phyloP scores from a whole-genome alignment of 64 coral and sea anemone genomes.

The Orbicella faveolata region DNA sequence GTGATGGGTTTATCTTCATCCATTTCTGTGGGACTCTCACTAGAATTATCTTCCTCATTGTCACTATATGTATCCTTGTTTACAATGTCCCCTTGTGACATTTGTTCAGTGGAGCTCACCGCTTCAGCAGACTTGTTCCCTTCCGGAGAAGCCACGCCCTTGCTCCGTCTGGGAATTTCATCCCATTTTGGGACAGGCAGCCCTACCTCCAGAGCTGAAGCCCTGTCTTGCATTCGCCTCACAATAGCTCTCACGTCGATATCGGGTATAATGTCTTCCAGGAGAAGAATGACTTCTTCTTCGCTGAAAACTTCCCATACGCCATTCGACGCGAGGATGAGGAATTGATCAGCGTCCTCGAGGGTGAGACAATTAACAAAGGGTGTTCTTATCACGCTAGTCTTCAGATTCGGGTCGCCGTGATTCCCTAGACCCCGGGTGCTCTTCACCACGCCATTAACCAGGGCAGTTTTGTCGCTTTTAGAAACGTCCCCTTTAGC shows the following conservation, averaged over 20 bases:
- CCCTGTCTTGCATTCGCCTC: slow-evolving; percentile 47
- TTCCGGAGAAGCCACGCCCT: background rate
- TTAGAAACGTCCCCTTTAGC: slow-evolving; percentile 70
- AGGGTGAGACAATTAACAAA: slow-evolving; percentile 71
- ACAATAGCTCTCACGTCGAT: slow-evolving; percentile 81
- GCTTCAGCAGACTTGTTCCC: background rate
- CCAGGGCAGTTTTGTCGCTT: slow-evolving; percentile 76
- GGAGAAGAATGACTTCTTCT: slow-evolving; percentile 79
- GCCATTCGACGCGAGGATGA: slow-evolving; percentile 84
- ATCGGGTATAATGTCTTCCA: slow-evolving; percentile 88
- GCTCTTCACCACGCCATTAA: slow-evolving; percentile 80
- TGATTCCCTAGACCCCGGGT: slow-evolving; percentile 95
- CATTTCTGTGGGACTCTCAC: background rate
- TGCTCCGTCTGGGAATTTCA: slow-evolving; percentile 40
- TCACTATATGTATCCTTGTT: background rate
- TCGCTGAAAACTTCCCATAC: slow-evolving; percentile 95
- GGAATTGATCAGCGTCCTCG: slow-evolving; percentile 74
- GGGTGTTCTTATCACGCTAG: slow-evolving; percentile 72
- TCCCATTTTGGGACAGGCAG: background rate
- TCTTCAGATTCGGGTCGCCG: slow-evolving; percentile 82
- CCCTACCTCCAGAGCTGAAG: slow-evolving; percentile 4
- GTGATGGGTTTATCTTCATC: background rate
- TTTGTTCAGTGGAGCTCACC: background rate
- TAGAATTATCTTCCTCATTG: background rate
- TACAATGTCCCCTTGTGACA: background rate